These are phyloP conservation scores for Megalops cyprinoides DNA, from an alignment of 2,797 vertebrate genomes.

Conservation along the genomic window DNA sequence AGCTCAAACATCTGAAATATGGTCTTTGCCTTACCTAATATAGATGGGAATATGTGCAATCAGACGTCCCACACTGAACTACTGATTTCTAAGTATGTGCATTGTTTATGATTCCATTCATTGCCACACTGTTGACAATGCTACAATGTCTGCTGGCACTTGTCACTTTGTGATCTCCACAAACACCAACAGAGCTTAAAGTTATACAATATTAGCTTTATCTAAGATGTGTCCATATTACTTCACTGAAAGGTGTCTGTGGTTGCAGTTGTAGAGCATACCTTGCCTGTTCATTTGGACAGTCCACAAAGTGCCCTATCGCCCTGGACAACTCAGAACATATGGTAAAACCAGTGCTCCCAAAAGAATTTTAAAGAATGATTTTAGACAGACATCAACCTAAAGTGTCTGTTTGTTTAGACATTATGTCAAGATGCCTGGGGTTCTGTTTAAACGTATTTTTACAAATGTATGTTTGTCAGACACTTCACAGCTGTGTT, in stretches of 20 bases:
- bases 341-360: no score
- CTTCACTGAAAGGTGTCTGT: constrained; percentile 10
- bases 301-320: no score
- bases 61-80: no score
- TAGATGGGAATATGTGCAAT: no score
- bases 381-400: constrained; percentile 82
- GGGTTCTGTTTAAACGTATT: not conserved
- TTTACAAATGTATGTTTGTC: not conserved
- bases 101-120: no score
- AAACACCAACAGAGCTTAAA: no score
- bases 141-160: constrained; percentile 16
- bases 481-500: constrained; percentile 6
- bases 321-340: no score
- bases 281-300: constrained; percentile 37
- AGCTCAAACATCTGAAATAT: not conserved
- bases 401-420: not conserved
- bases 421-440: not conserved
- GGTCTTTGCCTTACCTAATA: not conserved
- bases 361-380: no score
- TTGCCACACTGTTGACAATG: no score
- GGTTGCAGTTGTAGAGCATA: constrained; percentile 34
- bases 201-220: no score
- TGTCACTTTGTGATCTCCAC: no score
- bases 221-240: constrained; percentile 31
- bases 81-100: no score